A percentile compares a stretch with the other conserved stretches of the same genome.
phyloP scores from a whole-genome alignment of 2,888 invertebrate genomes.

The Teleogryllus oceanicus region DNA sequence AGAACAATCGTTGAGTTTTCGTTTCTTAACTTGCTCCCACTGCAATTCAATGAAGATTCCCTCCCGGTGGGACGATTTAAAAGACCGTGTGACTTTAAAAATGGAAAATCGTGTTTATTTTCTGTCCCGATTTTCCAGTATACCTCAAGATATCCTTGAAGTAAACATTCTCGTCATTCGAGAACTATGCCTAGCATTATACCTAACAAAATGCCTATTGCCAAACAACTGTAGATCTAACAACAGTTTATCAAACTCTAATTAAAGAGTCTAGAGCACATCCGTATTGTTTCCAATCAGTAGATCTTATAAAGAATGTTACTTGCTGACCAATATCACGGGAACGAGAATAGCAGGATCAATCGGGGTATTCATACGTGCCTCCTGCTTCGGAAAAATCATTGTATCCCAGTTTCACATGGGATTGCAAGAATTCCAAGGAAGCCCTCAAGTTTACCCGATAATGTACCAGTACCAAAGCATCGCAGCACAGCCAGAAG shows the following conservation, averaged over 20 bases:
- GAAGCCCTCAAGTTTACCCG: not conserved
- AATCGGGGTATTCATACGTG: slow-evolving; percentile 30
- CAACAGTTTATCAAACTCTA: not conserved
- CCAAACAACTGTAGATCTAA: slow-evolving; percentile 22
- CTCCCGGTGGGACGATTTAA: slow-evolving; percentile 24
- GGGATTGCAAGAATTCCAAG: slow-evolving; percentile 30
- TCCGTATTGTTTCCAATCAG: not conserved
- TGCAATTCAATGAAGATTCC: slow-evolving; percentile 29
- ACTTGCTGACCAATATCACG: slow-evolving; percentile 18
- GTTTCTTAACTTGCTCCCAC: slow-evolving; percentile 28
- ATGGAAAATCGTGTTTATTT: slow-evolving; percentile 31
- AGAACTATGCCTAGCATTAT: slow-evolving; percentile 24
- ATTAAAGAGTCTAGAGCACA: not conserved
- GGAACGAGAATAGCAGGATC: slow-evolving; percentile 28
- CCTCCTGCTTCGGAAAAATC: slow-evolving; percentile 33
- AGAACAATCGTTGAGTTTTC: slow-evolving; percentile 27
- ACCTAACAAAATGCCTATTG: slow-evolving; percentile 26
- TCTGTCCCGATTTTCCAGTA: slow-evolving; percentile 24
- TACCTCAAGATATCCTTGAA: slow-evolving; percentile 12
- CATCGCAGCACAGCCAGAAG: no score
- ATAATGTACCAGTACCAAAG: not conserved
- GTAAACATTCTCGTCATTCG: slow-evolving; percentile 26
- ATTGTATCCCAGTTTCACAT: slow-evolving; percentile 34
- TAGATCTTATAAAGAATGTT: slow-evolving; percentile 28
- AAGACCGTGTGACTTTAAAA: slow-evolving; percentile 25